These are phyloP conservation scores for Entelurus aequoreus DNA, from an alignment of 2,113 vertebrate genomes.

Conservation along the genomic window DNA sequence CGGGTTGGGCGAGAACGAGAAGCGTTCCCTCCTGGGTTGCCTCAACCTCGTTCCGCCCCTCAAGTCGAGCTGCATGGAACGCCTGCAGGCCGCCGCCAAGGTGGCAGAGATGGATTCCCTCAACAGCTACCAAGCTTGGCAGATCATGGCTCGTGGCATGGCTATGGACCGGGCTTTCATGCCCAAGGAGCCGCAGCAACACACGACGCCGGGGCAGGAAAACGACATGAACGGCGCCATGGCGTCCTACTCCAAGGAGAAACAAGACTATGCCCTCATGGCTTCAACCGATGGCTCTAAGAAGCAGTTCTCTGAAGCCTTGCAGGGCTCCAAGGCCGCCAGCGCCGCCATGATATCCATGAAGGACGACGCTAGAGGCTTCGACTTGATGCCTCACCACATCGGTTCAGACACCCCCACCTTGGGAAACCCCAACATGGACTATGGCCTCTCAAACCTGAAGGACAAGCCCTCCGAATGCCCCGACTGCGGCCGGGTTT, in stretches of 20 bases:
- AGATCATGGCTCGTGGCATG: slow-evolving; percentile 97
- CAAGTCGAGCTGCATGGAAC: slow-evolving; percentile 97
- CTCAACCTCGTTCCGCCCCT: slow-evolving; percentile 94
- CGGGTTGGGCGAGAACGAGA: slow-evolving; percentile 84
- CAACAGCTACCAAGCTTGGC: slow-evolving; percentile 98
- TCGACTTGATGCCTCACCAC: slow-evolving; percentile 88
- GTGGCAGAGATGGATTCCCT: slow-evolving; percentile 98
- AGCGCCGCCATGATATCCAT: slow-evolving; percentile 76
- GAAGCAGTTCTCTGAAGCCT: slow-evolving; percentile 86
- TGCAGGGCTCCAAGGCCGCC: slow-evolving; percentile 85
- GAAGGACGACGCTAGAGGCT: slow-evolving; percentile 83
- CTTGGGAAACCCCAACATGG: slow-evolving; percentile 80
- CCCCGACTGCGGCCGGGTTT: slow-evolving; percentile 92
- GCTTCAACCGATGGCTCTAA: slow-evolving; percentile 83
- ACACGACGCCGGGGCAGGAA: slow-evolving; percentile 83
- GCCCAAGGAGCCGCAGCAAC: slow-evolving; percentile 85
- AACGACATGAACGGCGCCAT: slow-evolving; percentile 81
- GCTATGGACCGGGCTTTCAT: slow-evolving; percentile 93
- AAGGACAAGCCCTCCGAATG: slow-evolving; percentile 97
- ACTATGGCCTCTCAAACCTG: slow-evolving; percentile 79
- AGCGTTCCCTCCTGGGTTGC: slow-evolving; percentile 92
- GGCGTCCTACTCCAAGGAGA: slow-evolving; percentile 86
- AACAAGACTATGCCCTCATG: slow-evolving; percentile 88
- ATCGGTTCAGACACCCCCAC: slow-evolving; percentile 50
- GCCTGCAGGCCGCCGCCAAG: slow-evolving; percentile 93